A percentile compares a stretch with the other conserved stretches of the same genome.
Conservation (phyloP, 2,113 vertebrate genomes). For the Mirounga angustirostris region DNA sequence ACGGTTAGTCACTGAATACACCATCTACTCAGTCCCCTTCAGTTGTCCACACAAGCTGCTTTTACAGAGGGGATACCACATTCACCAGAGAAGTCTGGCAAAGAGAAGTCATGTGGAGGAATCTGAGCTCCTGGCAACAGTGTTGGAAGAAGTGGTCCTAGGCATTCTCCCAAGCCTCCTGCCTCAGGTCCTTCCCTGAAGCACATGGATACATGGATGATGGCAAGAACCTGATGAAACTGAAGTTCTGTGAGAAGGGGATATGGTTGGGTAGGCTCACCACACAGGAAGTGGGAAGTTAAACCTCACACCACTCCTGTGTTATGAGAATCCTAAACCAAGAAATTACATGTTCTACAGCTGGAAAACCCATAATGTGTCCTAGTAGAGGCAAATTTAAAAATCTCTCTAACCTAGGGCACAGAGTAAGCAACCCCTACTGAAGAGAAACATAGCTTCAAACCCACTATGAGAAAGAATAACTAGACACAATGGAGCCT, state of each 20-base stretch:
- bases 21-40: too few species aligned
- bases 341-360: neutral
- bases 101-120: neutral
- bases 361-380: neutral
- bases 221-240: neutral
- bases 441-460: neutral
- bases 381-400: neutral
- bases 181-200: neutral
- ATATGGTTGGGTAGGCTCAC: neutral
- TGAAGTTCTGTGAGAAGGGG: neutral
- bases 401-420: neutral
- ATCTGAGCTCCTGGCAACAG: neutral
- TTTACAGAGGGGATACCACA: neutral
- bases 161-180: neutral
- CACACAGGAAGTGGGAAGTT: neutral
- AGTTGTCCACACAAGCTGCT: rapidly evolving
- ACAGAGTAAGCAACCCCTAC: neutral
- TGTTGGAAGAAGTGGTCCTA: neutral
- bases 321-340: neutral
- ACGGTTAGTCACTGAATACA: neutral
- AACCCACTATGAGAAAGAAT: neutral
- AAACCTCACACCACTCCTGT: neutral
- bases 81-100: neutral
- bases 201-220: neutral
- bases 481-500: neutral